phyloP scores from a whole-genome alignment of 2,113 vertebrate species.

The Crypturellus undulatus region DNA sequence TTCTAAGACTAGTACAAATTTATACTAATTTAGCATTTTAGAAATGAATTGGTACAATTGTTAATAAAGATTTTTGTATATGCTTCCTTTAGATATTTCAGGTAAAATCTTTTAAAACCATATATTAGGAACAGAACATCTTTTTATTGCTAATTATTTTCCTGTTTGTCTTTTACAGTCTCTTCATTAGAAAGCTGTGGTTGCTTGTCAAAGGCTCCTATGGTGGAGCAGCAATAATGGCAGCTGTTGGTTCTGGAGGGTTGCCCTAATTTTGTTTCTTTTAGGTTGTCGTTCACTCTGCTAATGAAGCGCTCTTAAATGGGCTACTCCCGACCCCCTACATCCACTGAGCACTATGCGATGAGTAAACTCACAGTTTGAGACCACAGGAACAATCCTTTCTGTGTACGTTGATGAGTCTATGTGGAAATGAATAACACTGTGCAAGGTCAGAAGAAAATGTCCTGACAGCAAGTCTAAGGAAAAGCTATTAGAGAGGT shows the following conservation, averaged over 20 bases:
- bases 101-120: neutral
- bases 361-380: constrained; percentile 61
- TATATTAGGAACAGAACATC: neutral
- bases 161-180: neutral
- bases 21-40: neutral
- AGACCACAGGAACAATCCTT: constrained; percentile 42
- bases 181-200: constrained; percentile 19
- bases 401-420: constrained; percentile 26
- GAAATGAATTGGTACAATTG: neutral
- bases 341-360: neutral
- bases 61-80: neutral
- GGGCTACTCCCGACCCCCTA: constrained; percentile 2
- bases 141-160: constrained; percentile 57
- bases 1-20: fast-evolving
- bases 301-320: constrained; percentile 56
- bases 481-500: neutral
- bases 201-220: constrained; percentile 25
- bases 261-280: constrained; percentile 55
- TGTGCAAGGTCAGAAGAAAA: neutral
- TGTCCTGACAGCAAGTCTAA: neutral
- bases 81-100: neutral
- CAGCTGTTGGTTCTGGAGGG: constrained; percentile 60
- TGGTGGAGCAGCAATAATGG: constrained; percentile 8
- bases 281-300: constrained; percentile 43
- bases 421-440: constrained; percentile 28